Base-by-base conservation (phyloP, 2,888 invertebrate genomes). In the Mayetiola destructor region DNA sequence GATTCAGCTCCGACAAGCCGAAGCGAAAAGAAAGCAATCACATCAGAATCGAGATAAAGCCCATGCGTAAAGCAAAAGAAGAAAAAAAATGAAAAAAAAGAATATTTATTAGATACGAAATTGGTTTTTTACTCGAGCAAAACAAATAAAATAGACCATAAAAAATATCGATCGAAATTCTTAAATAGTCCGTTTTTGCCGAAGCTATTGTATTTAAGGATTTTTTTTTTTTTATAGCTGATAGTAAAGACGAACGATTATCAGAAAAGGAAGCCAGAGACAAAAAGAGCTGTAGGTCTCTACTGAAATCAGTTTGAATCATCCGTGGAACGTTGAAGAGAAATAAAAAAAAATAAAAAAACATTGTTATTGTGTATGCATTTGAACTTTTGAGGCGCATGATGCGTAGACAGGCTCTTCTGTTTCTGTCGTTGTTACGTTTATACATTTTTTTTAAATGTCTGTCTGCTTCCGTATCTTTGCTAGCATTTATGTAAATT, bases 161-260 rank as follows among this genome's bases (percentile, higher is more conserved):
- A 48, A 48, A 48, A 48, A 39, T 48, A 48, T 48, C 48, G 48
- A 48, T 48, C 48, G n/a, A n/a, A 48, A 48, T 48, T 48, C 27
- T 9, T 27, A 16, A 48, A 48, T 48, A 16, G 27, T n/a, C 27
- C n/a, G 37, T n/a, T n/a, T n/a, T n/a, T n/a, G 37, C 37, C 14
- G 14, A 16, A 14, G 18, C 16, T 27, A 16, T 48, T 48, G 27
- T 14, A 23, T 23, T 27, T 27, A 32, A n/a, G n/a, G n/a, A n/a
- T n/a, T n/a, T n/a, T n/a, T 12, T 8, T 32, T 14, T 23, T 23
- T 42, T 23, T 42, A 48, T 48, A n/a, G n/a, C n/a, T n/a, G n/a
- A n/a, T n/a, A n/a, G n/a, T n/a, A n/a, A n/a, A n/a, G n/a, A n/a
- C n/a, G n/a, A n/a, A n/a, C n/a, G n/a, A n/a, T n/a, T n/a, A n/a